These are phyloP conservation scores for Tragelaphus strepsiceros DNA, from an alignment of 2,113 vertebrate species.

Conservation along the genomic window DNA sequence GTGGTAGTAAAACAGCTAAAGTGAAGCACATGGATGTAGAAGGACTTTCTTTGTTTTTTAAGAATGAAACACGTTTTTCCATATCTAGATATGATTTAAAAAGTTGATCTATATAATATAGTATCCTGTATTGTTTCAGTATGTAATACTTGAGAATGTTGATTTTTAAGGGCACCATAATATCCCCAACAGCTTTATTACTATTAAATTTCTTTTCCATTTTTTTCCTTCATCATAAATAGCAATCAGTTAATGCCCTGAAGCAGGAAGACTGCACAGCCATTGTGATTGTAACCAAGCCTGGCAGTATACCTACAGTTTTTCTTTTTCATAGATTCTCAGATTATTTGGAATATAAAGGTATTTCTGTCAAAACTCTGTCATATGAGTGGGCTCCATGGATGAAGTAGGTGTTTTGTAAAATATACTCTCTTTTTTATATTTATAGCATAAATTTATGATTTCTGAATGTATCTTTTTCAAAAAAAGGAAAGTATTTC, in stretches of 20 bases:
- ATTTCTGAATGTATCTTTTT: not conserved
- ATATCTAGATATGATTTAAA: not conserved
- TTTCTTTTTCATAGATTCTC: conserved; percentile 7
- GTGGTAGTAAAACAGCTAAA: not conserved
- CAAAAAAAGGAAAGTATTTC: not conserved
- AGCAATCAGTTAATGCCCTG: not conserved
- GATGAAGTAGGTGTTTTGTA: conserved; percentile 24
- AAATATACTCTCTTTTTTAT: conserved; percentile 6
- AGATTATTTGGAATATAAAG: conserved; percentile 36
- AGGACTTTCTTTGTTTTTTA: not conserved
- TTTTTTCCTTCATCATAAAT: conserved; percentile 28
- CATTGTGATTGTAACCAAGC: not conserved
- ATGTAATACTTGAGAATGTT: not conserved
- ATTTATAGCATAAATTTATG: not conserved
- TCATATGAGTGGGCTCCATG: not conserved
- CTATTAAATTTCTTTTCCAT: conserved; percentile 39
- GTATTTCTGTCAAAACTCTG: not conserved
- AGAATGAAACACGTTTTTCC: not conserved
- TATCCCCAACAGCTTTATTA: not conserved
- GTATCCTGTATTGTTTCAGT: not conserved
- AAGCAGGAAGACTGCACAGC: not conserved
- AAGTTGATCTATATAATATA: not conserved
- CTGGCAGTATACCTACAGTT: not conserved
- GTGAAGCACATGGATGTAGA: not conserved
- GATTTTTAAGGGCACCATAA: not conserved